Conservation (phyloP, 2,113 vertebrate genomes). For the Ramphastos sulfuratus region DNA sequence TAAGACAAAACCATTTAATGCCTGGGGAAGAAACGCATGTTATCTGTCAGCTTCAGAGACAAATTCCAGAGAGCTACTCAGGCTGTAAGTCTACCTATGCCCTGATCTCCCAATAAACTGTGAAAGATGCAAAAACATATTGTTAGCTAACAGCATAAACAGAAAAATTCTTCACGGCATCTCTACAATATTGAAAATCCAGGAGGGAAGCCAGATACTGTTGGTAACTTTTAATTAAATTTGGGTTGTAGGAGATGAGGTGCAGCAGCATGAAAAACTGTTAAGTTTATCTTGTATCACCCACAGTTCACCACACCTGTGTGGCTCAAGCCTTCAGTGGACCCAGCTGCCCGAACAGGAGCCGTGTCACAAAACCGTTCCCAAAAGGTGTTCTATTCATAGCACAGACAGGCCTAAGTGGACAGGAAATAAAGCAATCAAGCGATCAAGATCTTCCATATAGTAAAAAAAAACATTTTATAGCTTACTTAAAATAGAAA, state of each 20-base stretch:
- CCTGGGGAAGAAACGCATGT: slow-evolving; percentile 67
- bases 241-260: neutral
- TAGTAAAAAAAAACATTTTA: slow-evolving; percentile 50
- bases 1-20: slow-evolving; percentile 85
- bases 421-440: slow-evolving; percentile 44
- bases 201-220: neutral
- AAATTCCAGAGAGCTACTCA: neutral
- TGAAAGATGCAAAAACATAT: neutral
- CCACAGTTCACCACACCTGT: neutral
- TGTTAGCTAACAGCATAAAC: neutral
- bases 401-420: neutral
- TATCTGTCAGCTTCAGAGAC: slow-evolving; percentile 6
- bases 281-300: neutral
- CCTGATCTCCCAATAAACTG: neutral
- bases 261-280: neutral
- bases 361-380: neutral
- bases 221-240: neutral
- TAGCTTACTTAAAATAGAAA: slow-evolving; percentile 57
- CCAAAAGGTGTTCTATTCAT: slow-evolving; percentile 16
- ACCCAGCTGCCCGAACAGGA: fast-evolving
- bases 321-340: neutral
- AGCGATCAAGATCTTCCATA: neutral
- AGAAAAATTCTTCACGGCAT: neutral
- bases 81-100: neutral
- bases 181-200: neutral